phyloP scores from a whole-genome alignment of 2,113 vertebrate species.

The Proteles cristata region DNA sequence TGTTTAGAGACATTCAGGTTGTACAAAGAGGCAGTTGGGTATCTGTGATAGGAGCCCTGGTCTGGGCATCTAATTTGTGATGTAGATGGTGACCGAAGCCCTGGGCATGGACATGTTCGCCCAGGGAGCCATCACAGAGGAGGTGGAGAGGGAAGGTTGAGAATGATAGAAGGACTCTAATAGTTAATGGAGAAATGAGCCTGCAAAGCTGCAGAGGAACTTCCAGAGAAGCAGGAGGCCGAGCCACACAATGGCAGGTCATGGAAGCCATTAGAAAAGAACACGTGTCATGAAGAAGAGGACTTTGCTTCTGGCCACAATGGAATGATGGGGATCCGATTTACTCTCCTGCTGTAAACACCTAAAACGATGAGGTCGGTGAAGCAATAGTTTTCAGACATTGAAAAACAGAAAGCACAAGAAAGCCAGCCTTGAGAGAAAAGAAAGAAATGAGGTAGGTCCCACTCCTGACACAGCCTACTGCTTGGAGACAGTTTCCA shows the following conservation, averaged over 20 bases:
- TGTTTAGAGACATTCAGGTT: background rate
- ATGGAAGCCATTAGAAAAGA: background rate
- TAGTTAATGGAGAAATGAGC: background rate
- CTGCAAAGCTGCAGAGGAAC: background rate
- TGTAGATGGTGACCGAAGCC: background rate
- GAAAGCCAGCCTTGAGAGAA: background rate
- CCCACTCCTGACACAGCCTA: background rate
- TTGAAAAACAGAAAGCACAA: background rate
- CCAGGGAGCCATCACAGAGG: background rate
- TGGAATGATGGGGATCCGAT: no score
- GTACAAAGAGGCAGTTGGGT: background rate
- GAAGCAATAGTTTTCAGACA: background rate
- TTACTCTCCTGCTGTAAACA: background rate
- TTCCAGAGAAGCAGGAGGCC: background rate
- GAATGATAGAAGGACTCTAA: background rate
- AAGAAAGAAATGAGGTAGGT: background rate
- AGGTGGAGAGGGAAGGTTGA: rapidly evolving
- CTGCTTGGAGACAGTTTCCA: background rate
- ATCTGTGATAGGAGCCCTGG: no score
- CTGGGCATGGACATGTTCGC: background rate
- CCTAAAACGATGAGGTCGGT: background rate
- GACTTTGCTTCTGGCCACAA: background rate
- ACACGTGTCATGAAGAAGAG: background rate
- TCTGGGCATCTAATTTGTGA: background rate
- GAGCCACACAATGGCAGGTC: background rate